Conservation (phyloP, 2,888 invertebrate genomes). For the Horisme vitalbata region DNA sequence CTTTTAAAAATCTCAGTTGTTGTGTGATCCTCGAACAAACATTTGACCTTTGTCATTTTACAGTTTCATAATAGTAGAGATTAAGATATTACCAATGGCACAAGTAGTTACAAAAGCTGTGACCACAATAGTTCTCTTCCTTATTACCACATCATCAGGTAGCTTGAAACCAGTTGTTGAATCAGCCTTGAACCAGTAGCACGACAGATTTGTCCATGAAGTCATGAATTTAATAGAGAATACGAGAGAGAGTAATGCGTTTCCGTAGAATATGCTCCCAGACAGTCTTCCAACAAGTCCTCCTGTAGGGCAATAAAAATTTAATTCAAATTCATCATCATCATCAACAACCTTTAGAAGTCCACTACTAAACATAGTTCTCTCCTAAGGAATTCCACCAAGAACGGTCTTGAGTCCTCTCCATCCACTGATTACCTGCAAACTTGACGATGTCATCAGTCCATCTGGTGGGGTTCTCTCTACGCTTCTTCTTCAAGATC, state of each 20-base stretch:
- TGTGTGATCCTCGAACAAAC: too few species aligned
- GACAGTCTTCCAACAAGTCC: constrained; percentile 57
- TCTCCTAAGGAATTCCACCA: too few species aligned
- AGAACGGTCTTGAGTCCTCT: too few species aligned
- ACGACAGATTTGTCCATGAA: constrained; percentile 53
- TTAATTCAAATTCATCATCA: too few species aligned
- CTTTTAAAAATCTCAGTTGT: too few species aligned
- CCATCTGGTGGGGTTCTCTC: too few species aligned
- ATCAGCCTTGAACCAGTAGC: constrained; percentile 53
- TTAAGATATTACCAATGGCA: constrained; percentile 48
- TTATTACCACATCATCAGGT: constrained; percentile 49
- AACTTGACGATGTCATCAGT: too few species aligned
- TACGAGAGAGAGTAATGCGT: constrained; percentile 74
- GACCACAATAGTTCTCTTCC: constrained; percentile 44
- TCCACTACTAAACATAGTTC: too few species aligned
- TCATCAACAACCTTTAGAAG: too few species aligned
- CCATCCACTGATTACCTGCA: too few species aligned
- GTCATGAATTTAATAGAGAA: constrained; percentile 71
- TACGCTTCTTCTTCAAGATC: too few species aligned
- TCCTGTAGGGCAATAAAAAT: constrained; percentile 37
- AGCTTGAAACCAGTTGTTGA: constrained; percentile 39
- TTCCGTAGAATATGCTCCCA: constrained; percentile 80
- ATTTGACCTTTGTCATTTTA: too few species aligned
- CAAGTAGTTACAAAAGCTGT: constrained; percentile 44
- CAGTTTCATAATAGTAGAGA: background rate